Conservation (phyloP, 2,888 invertebrate species). For the Esperia sulphurella region DNA sequence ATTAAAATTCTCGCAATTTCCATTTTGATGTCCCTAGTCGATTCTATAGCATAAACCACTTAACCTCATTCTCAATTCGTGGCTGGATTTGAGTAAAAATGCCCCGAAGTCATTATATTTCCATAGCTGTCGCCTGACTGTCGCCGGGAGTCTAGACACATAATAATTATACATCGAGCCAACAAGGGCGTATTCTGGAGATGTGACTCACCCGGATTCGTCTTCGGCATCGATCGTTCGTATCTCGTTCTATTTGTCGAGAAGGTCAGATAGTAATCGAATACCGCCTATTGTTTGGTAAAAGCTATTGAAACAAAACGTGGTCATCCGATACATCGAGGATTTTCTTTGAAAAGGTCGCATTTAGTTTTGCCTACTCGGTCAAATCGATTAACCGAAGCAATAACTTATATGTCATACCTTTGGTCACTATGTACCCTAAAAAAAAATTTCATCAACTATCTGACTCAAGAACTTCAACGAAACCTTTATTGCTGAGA, state of each 20-base stretch:
- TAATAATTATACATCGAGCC: conserved; percentile 68
- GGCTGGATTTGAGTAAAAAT: conserved; percentile 31
- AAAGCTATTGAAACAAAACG: conserved; percentile 22
- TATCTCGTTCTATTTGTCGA: conserved; percentile 48
- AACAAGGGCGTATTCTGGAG: conserved; percentile 62
- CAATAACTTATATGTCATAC: no score
- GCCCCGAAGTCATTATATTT: conserved; percentile 47
- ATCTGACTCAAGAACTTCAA: no score
- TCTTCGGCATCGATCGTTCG: conserved; percentile 67
- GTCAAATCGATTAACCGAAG: conserved; percentile 12
- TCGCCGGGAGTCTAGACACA: conserved; percentile 73
- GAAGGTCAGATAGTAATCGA: conserved; percentile 48
- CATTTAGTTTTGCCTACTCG: neutral
- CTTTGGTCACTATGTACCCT: no score
- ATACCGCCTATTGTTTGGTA: conserved; percentile 43
- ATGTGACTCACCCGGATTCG: conserved; percentile 66
- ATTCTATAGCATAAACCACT: conserved; percentile 13
- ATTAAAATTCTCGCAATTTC: conserved; percentile 7
- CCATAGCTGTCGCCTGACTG: conserved; percentile 59
- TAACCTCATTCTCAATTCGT: conserved; percentile 27
- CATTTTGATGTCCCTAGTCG: conserved; percentile 18
- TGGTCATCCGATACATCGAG: conserved; percentile 21
- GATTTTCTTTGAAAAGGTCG: conserved; percentile 7
- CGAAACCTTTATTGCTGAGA: no score
- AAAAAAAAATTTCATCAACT: no score